Evolutionary conservation across 2,113 vertebrate genomes (phyloP), one percentile per base, ranked within the genome.

Genomic region (Patagioenas fasciata): DNA sequence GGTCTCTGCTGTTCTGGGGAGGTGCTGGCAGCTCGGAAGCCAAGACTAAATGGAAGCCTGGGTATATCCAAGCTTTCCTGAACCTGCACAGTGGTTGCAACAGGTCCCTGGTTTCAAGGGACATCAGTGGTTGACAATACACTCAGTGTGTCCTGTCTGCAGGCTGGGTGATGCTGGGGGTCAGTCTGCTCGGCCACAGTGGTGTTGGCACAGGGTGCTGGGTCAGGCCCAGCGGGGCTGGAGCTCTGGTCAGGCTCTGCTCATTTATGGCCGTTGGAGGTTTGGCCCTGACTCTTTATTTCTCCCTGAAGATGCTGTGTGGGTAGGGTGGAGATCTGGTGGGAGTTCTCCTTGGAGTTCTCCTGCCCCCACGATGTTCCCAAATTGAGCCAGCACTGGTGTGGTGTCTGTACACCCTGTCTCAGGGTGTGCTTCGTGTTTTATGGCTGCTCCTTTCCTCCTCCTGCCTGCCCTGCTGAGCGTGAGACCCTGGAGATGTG

Each of bases 151-250:
- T 48, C 28, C 47, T 67, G 0, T 28, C 32, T 9, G 48, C 28
- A 61, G 7, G 19, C 80, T 28, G 34, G 58, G 28, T 3, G 7
- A 1, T 50, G 64, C 54, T 54, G 44, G 48, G 18, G 26, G 11
- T 48, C 13, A 6, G 9, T 47, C 51, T 83, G 47, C 75, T 23
- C 2, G 9, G 54, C 5, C 9, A 62, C 16, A 16, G 0, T 0
- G 7, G 25, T 3, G 3, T 51, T 50, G 72, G 24, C 18, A 1
- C 7, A 18, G 21, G 29, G 5, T 2, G 1, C n/a, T 40, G 71
- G 44, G 32, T 67, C 67, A 67, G 62, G 36, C 28, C 32, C 17
- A 18, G 48, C 53, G 60, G 85, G 16, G 11, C 65, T 60, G 28
- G 70, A 69, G 24, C 57, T 84, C 1, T 3, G 25, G 13, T 8